Evolutionary conservation across 2,113 vertebrate genomes (phyloP).

Genomic region (Zapornia atra): DNA sequence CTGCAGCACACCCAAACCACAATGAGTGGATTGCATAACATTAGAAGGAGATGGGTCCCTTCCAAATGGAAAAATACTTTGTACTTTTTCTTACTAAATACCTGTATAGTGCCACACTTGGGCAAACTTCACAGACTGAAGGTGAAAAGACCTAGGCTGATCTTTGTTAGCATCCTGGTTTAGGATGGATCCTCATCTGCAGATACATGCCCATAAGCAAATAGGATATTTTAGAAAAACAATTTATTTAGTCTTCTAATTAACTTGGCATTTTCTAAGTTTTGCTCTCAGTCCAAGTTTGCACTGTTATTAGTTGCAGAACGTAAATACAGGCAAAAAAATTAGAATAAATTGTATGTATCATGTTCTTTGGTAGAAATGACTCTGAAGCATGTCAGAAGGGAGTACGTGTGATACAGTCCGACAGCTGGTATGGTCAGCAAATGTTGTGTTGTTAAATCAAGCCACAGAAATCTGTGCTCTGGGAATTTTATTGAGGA

Average conservation of each 20-base stretch:
- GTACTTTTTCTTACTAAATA: background rate
- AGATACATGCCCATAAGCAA: background rate
- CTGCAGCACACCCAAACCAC: background rate
- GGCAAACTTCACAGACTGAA: background rate
- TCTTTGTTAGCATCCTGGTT: background rate
- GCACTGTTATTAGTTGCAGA: background rate
- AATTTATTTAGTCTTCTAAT: background rate
- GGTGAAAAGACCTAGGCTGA: background rate
- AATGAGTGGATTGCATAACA: background rate
- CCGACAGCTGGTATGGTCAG: background rate
- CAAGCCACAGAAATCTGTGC: background rate
- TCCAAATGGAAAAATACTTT: constrained; percentile 42
- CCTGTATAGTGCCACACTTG: background rate
- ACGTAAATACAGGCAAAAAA: background rate
- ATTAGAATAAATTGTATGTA: background rate
- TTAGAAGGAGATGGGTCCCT: background rate
- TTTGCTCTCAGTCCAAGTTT: background rate
- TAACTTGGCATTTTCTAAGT: background rate
- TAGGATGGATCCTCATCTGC: background rate
- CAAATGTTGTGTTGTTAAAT: background rate
- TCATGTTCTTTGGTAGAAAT: background rate
- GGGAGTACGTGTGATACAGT: background rate
- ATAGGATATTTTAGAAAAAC: background rate
- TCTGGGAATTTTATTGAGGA: background rate
- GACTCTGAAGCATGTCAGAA: background rate